Evolutionary conservation across 2,113 vertebrate species (phyloP).

Genomic region (Crotalus viridis): DNA sequence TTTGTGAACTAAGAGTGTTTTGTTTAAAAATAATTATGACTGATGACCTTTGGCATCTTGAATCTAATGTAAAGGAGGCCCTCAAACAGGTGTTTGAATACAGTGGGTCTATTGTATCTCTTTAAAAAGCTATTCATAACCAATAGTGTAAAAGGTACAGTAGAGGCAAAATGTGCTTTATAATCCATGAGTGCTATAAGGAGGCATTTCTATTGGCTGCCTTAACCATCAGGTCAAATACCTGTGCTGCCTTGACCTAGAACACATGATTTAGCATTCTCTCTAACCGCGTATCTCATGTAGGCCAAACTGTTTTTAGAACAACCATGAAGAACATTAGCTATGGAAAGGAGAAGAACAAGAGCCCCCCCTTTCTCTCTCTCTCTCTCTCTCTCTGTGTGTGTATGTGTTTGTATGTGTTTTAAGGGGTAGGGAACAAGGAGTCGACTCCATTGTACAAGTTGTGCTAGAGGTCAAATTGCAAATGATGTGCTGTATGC

Average conservation of each 20-base stretch:
- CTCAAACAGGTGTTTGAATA: slow-evolving; percentile 3
- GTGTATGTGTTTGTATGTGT: not conserved
- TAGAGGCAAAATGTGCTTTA: not conserved
- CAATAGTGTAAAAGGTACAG: not conserved
- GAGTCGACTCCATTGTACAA: slow-evolving; percentile 32
- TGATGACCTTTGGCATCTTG: not conserved
- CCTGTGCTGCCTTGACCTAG: not conserved
- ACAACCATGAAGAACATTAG: not conserved
- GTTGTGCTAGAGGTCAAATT: slow-evolving; percentile 63
- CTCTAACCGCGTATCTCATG: slow-evolving; percentile 19
- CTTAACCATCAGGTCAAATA: not conserved
- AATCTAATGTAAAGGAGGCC: not conserved
- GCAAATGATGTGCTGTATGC: slow-evolving; percentile 46
- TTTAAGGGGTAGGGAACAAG: not conserved
- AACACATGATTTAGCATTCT: not conserved
- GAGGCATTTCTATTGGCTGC: not conserved
- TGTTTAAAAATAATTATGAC: slow-evolving; percentile 1
- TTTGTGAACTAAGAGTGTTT: not conserved
- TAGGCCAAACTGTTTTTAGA: slow-evolving; percentile 32
- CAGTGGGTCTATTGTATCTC: not conserved
- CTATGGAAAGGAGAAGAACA: slow-evolving; percentile 44
- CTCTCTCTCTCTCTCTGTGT: no score
- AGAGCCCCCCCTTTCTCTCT: no score
- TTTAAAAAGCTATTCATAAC: not conserved
- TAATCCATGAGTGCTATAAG: not conserved